Base-by-base conservation (phyloP, 2,797 vertebrate genomes). In the Vultur gryphus region DNA sequence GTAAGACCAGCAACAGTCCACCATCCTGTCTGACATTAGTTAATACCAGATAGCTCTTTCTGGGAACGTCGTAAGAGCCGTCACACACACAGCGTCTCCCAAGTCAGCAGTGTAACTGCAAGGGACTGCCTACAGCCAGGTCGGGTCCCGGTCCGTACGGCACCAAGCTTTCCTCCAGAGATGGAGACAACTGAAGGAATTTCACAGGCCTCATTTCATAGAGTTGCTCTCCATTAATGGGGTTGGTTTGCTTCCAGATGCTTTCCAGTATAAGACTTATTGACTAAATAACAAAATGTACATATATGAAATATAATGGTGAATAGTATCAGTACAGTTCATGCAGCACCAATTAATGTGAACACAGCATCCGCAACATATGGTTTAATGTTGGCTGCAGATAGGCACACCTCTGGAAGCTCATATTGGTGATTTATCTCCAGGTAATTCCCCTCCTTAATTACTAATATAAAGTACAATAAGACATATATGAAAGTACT, bases 131-230 rank as follows among this genome's bases (percentile, higher is more conserved):
- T 76, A 28, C 31, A 29, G 55, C 19, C 35, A 43, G 65, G 11
- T 16, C 65, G 25, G 12, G 19, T 43, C 35, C 54, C 0, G 0
- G 21, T 41, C 35, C 75, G 19, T 31, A 31, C 0, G 1, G 43
- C 51, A 84, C 43, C 39, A 84, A 78, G 43, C 14, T 37, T 46
- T 31, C 18, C 64, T 75, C 31, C 49, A 62, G 72, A 67, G 55
- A 26, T 10, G 11, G 57, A 73, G 33, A 49, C 5, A 48, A 67
- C 1, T 16, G 21, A 4, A 58, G 10, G 65, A 84, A 77, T 57
- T 82, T 61, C 77, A 77, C 18, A 52, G 29, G 23, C 20, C 37
- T 89, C 6, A 0, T 52, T 62, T 69, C 26, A 2, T 21, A 25
- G 21, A 79, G 19, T 35, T 85, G 16, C 15, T 55, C 25, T 73